phyloP scores from a whole-genome alignment of 2,888 invertebrate genomes.

The Hyles lineata region DNA sequence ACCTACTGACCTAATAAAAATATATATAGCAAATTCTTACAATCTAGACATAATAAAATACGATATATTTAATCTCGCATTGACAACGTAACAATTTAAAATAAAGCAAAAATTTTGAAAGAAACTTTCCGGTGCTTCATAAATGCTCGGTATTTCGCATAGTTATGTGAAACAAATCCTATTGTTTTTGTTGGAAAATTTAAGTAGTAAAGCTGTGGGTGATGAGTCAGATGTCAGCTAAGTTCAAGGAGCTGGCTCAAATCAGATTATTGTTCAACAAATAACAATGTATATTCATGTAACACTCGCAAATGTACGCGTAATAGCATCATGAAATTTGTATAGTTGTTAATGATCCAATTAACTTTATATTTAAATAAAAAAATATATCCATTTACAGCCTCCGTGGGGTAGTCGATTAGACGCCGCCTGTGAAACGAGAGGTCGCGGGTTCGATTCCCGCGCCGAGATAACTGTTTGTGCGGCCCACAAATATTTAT shows the following conservation, averaged over 20 bases:
- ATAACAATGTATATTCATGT: neutral
- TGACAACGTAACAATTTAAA: neutral
- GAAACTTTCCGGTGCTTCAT: constrained; percentile 1
- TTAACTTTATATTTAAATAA: too few species aligned
- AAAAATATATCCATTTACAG: too few species aligned
- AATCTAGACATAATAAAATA: too few species aligned
- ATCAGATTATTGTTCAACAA: neutral
- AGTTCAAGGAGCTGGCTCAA: constrained; percentile 8
- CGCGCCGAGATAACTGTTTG: too few species aligned
- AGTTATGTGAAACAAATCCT: constrained; percentile 26
- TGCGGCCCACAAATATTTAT: too few species aligned
- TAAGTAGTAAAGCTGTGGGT: neutral
- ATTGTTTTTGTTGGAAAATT: constrained; percentile 21
- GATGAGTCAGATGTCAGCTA: constrained; percentile 18
- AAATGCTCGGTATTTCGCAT: neutral
- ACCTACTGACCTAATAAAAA: too few species aligned
- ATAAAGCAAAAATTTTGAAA: neutral
- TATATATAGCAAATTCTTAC: too few species aligned
- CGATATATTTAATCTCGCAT: neutral
- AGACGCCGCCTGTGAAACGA: too few species aligned
- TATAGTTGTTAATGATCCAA: too few species aligned
- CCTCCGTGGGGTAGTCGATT: too few species aligned
- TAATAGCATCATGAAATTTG: too few species aligned
- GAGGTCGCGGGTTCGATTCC: too few species aligned
- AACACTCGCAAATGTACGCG: neutral